Evolutionary conservation across 2,888 invertebrate species (phyloP).

Genomic region (Cryptus viduatorius): DNA sequence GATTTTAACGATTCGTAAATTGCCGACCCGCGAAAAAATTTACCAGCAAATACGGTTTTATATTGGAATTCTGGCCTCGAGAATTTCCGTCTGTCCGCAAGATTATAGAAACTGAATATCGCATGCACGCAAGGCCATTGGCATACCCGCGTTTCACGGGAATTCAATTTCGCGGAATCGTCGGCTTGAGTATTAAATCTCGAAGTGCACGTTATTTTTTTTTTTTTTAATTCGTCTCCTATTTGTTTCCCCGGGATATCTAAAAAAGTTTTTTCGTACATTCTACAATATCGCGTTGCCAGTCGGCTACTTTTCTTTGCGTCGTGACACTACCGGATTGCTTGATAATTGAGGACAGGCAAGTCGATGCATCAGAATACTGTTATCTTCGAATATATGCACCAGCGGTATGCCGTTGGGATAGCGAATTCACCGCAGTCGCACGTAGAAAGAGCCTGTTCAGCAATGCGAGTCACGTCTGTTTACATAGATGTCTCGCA

Average conservation of each 20-base stretch:
- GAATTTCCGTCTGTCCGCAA: neutral
- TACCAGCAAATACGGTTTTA: neutral
- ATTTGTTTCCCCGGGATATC: too few relatives aligned
- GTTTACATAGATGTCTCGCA: conserved; percentile 61
- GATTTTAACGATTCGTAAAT: conserved; percentile 4
- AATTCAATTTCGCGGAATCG: neutral
- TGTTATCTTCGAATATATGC: conserved; percentile 29
- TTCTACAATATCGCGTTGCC: neutral
- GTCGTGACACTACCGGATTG: neutral
- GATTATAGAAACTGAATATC: neutral
- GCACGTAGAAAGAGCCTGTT: conserved; percentile 34
- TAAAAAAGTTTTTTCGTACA: neutral
- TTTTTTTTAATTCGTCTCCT: neutral
- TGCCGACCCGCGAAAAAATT: neutral
- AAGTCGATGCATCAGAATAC: conserved; percentile 15
- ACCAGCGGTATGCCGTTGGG: neutral
- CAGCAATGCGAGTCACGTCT: conserved; percentile 59
- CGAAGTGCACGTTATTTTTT: neutral
- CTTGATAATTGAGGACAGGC: neutral
- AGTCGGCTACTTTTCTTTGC: neutral
- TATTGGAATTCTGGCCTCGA: neutral
- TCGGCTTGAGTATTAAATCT: neutral
- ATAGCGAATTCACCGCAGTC: neutral
- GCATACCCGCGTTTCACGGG: neutral
- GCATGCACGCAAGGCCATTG: neutral